Percentiles rank a stretch among this genome's conserved stretches.
phyloP scores from a whole-genome alignment of 2,797 vertebrate genomes.

The Syngnathus rostellatus region DNA sequence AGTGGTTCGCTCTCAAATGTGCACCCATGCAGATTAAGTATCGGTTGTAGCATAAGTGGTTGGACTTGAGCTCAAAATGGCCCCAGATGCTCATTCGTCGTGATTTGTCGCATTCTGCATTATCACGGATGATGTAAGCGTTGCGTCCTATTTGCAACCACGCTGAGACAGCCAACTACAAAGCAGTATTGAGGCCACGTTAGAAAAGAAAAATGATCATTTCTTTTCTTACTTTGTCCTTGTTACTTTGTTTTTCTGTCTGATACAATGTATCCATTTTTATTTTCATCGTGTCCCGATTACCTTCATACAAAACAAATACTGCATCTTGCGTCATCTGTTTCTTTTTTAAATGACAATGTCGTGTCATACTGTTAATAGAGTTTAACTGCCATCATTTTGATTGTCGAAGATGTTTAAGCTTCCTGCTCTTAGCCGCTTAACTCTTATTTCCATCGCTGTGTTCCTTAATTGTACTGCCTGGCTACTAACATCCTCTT shows the following conservation, averaged over 20 bases:
- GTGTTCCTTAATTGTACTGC: not conserved
- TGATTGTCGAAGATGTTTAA: not conserved
- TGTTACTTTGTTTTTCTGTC: not conserved
- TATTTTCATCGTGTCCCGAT: not conserved
- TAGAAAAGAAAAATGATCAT: not conserved
- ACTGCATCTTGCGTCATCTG: not conserved
- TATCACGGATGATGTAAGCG: conserved; percentile 27
- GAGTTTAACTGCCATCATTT: not conserved
- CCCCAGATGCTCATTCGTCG: conserved; percentile 21
- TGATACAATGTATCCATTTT: not conserved
- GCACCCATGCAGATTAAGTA: not conserved
- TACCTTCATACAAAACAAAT: not conserved
- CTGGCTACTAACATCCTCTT: not conserved
- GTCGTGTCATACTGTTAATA: not conserved
- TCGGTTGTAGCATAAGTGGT: not conserved
- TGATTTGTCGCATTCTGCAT: not conserved
- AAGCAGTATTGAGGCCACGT: not conserved
- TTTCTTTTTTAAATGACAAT: not conserved
- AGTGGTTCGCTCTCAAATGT: not conserved
- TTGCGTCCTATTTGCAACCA: conserved; percentile 20
- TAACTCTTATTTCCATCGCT: not conserved
- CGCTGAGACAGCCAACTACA: conserved; percentile 1
- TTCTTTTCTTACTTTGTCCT: too few relatives aligned
- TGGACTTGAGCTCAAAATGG: not conserved
- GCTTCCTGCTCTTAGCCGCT: not conserved